Conservation (phyloP, 92 coral and sea anemone genomes). For the Parazoanthus atlanticus region DNA sequence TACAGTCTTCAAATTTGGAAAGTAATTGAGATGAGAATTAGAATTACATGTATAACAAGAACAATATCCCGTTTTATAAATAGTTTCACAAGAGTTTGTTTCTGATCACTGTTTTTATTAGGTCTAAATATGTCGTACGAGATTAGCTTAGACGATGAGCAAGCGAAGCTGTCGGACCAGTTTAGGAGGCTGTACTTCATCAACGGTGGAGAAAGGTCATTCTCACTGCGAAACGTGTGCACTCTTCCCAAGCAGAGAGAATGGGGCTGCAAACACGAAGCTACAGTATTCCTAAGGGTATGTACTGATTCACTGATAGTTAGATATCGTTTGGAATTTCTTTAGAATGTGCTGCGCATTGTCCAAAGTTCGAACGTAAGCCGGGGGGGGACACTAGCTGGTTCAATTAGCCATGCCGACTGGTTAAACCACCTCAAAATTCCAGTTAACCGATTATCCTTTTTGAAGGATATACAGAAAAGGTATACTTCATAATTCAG, state of each 20-base stretch:
- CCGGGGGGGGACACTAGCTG: not conserved
- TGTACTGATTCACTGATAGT: not conserved
- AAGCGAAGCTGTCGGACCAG: conserved; percentile 25
- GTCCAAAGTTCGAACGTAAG: not conserved
- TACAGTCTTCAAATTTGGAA: too few relatives aligned
- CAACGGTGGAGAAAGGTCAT: not conserved
- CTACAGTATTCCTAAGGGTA: conserved; percentile 22
- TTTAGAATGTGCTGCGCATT: not conserved
- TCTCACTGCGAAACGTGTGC: not conserved
- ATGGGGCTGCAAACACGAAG: conserved; percentile 15
- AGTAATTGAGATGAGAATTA: too few relatives aligned
- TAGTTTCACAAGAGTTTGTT: not conserved
- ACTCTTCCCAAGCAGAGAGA: conserved; percentile 1
- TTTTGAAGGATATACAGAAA: too few relatives aligned
- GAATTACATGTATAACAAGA: too few relatives aligned
- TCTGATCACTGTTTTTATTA: not conserved
- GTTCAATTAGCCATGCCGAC: not conserved
- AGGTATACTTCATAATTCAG: too few relatives aligned
- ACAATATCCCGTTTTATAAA: not conserved
- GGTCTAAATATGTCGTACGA: conserved; percentile 21
- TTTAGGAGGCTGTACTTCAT: conserved; percentile 34
- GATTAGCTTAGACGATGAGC: conserved; percentile 25
- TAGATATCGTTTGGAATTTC: not conserved
- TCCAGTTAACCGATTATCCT: too few relatives aligned
- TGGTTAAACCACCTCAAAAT: too few relatives aligned